These are phyloP conservation scores for Diadema setosum DNA, from an alignment of 35 echinoderm and acorn worm species.

Conservation along the genomic window DNA sequence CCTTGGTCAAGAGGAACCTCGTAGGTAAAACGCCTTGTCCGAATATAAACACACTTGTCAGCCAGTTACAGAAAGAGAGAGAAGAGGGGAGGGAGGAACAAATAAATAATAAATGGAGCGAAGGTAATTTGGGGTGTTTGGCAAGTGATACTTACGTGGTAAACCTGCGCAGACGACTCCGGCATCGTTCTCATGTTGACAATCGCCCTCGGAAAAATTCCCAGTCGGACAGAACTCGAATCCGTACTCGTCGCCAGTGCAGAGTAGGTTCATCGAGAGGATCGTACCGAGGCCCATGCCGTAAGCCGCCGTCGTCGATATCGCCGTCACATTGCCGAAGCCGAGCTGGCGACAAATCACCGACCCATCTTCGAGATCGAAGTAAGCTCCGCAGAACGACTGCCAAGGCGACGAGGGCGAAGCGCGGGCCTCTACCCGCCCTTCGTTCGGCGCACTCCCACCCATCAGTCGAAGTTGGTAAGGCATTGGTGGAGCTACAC, in stretches of 20 bases:
- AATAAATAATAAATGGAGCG: too few relatives aligned
- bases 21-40: too few relatives aligned
- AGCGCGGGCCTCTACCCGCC: not conserved
- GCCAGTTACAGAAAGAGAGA: too few relatives aligned
- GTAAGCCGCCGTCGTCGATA: not conserved
- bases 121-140: too few relatives aligned
- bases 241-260: not conserved
- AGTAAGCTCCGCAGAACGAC: conserved; percentile 8
- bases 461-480: not conserved
- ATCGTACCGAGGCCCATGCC: not conserved
- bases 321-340: not conserved
- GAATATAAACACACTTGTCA: too few relatives aligned
- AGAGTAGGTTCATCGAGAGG: not conserved
- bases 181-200: not conserved
- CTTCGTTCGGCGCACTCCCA: not conserved
- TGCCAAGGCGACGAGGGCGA: not conserved
- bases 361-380: not conserved
- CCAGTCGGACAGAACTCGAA: not conserved
- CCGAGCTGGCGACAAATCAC: not conserved
- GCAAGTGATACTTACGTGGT: too few relatives aligned
- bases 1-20: too few relatives aligned
- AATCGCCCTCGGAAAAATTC: not conserved
- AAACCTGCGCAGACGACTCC: not conserved
- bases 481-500: too few relatives aligned
- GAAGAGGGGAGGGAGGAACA: too few relatives aligned